Conservation (phyloP, 1,140 invertebrate species). For the Venturia canescens region DNA sequence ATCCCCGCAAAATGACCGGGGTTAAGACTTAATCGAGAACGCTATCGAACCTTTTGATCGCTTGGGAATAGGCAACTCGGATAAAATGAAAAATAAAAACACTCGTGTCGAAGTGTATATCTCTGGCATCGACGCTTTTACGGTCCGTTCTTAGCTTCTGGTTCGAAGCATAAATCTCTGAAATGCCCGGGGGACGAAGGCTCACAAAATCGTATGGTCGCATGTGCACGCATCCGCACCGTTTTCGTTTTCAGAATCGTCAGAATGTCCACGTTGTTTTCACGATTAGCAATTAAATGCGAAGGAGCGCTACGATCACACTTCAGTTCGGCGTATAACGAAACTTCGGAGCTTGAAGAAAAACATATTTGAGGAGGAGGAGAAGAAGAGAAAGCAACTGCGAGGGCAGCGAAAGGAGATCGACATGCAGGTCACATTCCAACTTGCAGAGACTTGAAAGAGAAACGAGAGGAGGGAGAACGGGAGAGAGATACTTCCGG, state of each 20-base stretch:
- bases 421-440: slow-evolving; percentile 35
- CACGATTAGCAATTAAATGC: not conserved
- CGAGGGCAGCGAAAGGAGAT: not conserved
- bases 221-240: too few relatives aligned
- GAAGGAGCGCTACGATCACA: not conserved
- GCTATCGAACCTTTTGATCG: slow-evolving; percentile 5
- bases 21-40: slow-evolving; percentile 17
- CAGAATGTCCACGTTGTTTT: too few relatives aligned
- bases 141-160: not conserved
- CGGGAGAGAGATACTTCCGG: slow-evolving; percentile 37
- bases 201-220: too few relatives aligned
- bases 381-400: not conserved
- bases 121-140: not conserved
- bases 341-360: not conserved
- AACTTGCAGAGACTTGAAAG: slow-evolving; percentile 10
- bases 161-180: not conserved
- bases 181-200: too few relatives aligned
- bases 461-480: not conserved
- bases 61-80: not conserved
- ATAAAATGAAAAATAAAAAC: not conserved
- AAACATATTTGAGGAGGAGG: not conserved
- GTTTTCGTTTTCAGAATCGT: too few relatives aligned
- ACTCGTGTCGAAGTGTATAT: not conserved
- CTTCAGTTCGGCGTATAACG: not conserved
- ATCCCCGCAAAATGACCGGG: not conserved